Evolutionary conservation across 2,113 vertebrate genomes (phyloP), one percentile per base, ranked within the genome.

Genomic region (Pseudorectes ferrugineus): DNA sequence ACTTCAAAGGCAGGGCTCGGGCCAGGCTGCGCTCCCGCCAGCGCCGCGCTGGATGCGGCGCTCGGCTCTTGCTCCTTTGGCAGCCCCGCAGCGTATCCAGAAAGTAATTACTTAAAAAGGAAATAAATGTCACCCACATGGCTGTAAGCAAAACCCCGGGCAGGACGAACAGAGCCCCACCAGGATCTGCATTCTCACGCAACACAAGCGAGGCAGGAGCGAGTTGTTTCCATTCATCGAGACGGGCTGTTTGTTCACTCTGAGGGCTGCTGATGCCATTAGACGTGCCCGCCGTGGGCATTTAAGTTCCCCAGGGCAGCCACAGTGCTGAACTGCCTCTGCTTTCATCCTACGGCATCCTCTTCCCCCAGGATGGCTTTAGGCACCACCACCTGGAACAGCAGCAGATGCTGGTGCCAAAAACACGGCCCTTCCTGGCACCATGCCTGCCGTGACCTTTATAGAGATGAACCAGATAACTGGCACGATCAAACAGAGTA

Each of bases 21-120:
- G 75, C 89, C 83, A 89, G 84, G 93, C 86, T 22, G 62, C 0
- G 2, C 74, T 92, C 73, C 16, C 3, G 33, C 62, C 73, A 73
- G 92, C 3, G 2, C 86, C 0, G 12, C 6, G 75, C 80, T 92
- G 91, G 66, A 91, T 68, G 80, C 5, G 0, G 18, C 3, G 0
- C 94, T 85, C 42, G 1, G 58, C 94, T 93, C 94, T 43, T 29
- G 26, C 75, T 90, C n/a, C 67, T 79, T 70, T 93, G 89, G 94
- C 93, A 96, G 88, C 67, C 75, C 81, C 88, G n/a, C 54, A 17
- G 59, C 58, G 0, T 23, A 83, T 55, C 85, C 89, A 97, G 93
- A 95, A 88, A 91, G 66, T 46, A 96, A 91, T 94, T 95, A 95
- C 95, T 95, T 95, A 94, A 96, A 97, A 96, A 97, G 96, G 95